Percentiles rank a stretch among this genome's conserved stretches.
Conservation (phyloP, 2,888 invertebrate species). For the Gasteruption jaculator region DNA sequence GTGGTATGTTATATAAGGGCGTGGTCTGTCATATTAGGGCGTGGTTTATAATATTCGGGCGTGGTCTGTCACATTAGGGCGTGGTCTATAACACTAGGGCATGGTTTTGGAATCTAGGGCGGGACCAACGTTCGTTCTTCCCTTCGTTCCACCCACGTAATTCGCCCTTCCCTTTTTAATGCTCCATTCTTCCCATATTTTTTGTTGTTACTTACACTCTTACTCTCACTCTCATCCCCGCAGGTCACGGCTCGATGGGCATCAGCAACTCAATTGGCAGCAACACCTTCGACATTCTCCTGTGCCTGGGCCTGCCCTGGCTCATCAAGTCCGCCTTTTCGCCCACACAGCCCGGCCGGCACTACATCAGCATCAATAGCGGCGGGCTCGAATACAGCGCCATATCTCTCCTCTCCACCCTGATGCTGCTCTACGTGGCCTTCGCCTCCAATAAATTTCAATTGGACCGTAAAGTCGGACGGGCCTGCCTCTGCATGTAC, state of each 20-base stretch:
- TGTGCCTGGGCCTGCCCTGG: conserved; percentile 85
- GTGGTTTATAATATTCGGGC: no score
- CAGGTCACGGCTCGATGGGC: conserved; percentile 88
- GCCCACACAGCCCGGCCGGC: conserved; percentile 73
- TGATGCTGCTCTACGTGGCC: conserved; percentile 77
- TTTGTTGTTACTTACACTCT: no score
- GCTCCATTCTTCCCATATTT: no score
- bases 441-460: conserved; percentile 85
- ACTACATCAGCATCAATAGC: conserved; percentile 84
- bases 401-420: conserved; percentile 80
- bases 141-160: no score
- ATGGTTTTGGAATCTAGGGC: no score
- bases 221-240: no score
- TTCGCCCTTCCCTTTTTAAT: no score
- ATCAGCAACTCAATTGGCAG: conserved; percentile 88
- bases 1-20: no score
- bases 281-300: conserved; percentile 84
- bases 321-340: conserved; percentile 81
- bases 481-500: conserved; percentile 82
- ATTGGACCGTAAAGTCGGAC: conserved; percentile 79
- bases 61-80: no score
- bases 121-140: no score
- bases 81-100: no score
- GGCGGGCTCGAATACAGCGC: conserved; percentile 88
- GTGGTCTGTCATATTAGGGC: no score